Percentiles rank a stretch among this genome's conserved stretches.
These are phyloP conservation scores for Malacosoma neustria DNA, from an alignment of 2,888 invertebrate genomes.

Conservation along the genomic window DNA sequence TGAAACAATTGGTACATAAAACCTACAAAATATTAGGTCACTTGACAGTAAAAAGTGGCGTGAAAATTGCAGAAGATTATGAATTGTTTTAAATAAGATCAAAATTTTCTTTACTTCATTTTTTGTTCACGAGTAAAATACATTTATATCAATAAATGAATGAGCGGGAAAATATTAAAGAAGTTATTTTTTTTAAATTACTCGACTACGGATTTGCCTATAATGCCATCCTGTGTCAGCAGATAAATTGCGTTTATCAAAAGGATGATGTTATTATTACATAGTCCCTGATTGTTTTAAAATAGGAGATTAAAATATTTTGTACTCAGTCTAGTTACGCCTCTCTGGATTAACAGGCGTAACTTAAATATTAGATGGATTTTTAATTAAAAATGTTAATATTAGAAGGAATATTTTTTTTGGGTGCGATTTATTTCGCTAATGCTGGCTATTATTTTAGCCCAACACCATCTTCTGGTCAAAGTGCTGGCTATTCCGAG, in stretches of 20 bases:
- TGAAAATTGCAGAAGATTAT: too few species aligned
- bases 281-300: slow-evolving; percentile 39
- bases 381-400: slow-evolving; percentile 29
- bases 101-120: too few species aligned
- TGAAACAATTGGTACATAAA: too few species aligned
- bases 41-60: too few species aligned
- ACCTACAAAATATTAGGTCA: too few species aligned
- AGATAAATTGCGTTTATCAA: slow-evolving; percentile 10
- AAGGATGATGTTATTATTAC: slow-evolving; percentile 3
- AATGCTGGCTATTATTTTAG: slow-evolving; percentile 40
- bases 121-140: too few species aligned
- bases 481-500: slow-evolving; percentile 11
- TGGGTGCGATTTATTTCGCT: slow-evolving; percentile 32
- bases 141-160: too few species aligned
- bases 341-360: slow-evolving; percentile 31
- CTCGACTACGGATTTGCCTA: neutral
- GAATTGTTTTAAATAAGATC: too few species aligned
- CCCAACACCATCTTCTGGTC: slow-evolving; percentile 16
- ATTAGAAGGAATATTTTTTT: slow-evolving; percentile 33
- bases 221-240: slow-evolving; percentile 19
- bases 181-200: neutral
- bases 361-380: slow-evolving; percentile 25
- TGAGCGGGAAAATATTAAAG: neutral
- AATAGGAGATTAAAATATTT: slow-evolving; percentile 31
- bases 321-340: slow-evolving; percentile 42